Percentiles rank a stretch among this genome's conserved stretches.
Evolutionary conservation across 2,113 vertebrate genomes (phyloP).

Genomic region (Lamprologus lemairii): DNA sequence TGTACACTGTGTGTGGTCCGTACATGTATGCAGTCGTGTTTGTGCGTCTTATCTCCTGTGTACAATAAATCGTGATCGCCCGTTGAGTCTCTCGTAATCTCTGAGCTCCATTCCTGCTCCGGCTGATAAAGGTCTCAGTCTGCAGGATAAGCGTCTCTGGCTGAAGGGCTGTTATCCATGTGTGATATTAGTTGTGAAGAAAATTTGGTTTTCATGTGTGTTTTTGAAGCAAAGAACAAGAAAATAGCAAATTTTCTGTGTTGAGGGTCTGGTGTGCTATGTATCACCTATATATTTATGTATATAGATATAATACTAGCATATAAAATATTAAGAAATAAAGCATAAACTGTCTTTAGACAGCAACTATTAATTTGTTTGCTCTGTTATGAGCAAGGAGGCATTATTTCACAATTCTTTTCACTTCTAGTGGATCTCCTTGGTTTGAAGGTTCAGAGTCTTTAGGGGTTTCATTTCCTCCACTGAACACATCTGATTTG

Average conservation of each 20-base stretch:
- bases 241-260: background rate
- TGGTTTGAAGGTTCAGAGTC: background rate
- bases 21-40: background rate
- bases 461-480: background rate
- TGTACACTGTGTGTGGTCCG: constrained; percentile 46
- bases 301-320: background rate
- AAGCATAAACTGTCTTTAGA: background rate
- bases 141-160: background rate
- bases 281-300: background rate
- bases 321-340: background rate
- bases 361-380: background rate
- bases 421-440: background rate
- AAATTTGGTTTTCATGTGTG: background rate
- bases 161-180: background rate
- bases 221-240: background rate
- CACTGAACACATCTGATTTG: background rate
- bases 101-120: background rate
- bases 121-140: constrained; percentile 1
- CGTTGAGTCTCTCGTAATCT: background rate
- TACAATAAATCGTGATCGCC: constrained; percentile 18
- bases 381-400: background rate
- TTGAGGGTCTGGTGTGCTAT: background rate
- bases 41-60: constrained; percentile 18
- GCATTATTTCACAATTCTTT: background rate
- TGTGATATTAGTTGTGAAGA: background rate